Percentiles rank a stretch among this genome's conserved stretches.
Conservation (phyloP, 2,888 invertebrate genomes). For the Apamea sordens region DNA sequence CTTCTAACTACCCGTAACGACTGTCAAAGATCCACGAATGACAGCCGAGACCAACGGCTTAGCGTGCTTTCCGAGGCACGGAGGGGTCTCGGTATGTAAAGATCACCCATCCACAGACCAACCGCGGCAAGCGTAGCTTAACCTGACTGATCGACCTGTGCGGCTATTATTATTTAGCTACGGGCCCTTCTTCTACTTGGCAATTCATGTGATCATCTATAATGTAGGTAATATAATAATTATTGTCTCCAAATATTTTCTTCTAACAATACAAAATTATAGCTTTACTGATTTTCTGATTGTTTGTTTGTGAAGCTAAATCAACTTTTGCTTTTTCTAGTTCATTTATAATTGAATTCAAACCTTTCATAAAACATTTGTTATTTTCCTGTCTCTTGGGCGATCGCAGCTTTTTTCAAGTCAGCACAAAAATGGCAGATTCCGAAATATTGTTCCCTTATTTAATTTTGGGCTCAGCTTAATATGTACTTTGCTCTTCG, state of each 20-base stretch:
- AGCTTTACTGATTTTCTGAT: not conserved
- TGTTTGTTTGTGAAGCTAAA: not conserved
- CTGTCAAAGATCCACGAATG: too few species aligned
- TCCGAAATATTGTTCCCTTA: conserved; percentile 46
- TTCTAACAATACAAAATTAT: not conserved
- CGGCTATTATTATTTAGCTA: too few species aligned
- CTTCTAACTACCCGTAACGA: too few species aligned
- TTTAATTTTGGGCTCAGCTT: conserved; percentile 57
- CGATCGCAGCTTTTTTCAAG: conserved; percentile 2
- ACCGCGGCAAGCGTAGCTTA: too few species aligned
- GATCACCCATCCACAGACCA: too few species aligned
- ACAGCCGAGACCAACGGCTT: too few species aligned
- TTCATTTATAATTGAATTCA: conserved; percentile 3
- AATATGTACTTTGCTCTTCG: conserved; percentile 24
- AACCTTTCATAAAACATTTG: not conserved
- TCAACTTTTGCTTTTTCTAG: not conserved
- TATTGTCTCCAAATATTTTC: not conserved
- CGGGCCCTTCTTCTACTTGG: too few species aligned
- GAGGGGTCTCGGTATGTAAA: too few species aligned
- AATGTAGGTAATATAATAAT: not conserved
- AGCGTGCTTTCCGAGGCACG: too few species aligned
- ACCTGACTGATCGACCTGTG: too few species aligned
- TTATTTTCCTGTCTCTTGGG: not conserved
- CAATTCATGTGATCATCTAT: not conserved
- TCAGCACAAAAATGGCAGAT: conserved; percentile 30